Conservation (phyloP, 2,113 vertebrate genomes). For the Hypanus sabinus region DNA sequence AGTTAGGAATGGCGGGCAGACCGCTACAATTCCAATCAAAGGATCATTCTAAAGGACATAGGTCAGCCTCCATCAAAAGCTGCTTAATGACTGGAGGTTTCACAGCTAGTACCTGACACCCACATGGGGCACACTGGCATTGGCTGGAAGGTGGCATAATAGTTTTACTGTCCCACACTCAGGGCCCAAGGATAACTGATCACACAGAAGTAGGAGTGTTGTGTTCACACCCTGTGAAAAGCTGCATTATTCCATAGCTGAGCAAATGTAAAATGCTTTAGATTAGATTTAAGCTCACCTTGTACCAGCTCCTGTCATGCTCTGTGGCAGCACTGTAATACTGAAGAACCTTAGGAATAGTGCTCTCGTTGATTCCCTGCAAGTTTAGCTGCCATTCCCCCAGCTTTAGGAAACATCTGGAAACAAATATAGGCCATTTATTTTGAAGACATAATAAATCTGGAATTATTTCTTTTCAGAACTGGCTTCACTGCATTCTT, state of each 20-base stretch:
- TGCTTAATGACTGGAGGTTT: background rate
- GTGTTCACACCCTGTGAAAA: background rate
- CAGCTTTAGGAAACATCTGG: constrained; percentile 91
- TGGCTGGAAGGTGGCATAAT: background rate
- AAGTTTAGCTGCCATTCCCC: constrained; percentile 97
- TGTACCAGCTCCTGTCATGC: constrained; percentile 97
- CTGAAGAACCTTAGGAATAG: constrained; percentile 91
- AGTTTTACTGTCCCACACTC: background rate
- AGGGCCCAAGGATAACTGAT: background rate
- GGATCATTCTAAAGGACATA: background rate
- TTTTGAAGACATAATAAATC: background rate
- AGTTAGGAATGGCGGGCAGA: background rate
- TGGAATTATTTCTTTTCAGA: background rate
- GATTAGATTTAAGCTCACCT: constrained; percentile 60
- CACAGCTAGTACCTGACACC: background rate
- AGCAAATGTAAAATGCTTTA: background rate
- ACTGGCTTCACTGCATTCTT: background rate
- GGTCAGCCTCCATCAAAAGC: background rate
- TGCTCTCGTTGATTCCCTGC: constrained; percentile 96
- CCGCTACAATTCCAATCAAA: background rate
- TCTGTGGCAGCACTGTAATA: constrained; percentile 95
- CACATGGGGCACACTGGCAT: background rate
- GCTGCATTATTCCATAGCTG: background rate
- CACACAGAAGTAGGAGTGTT: background rate
- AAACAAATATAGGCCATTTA: background rate